Evolutionary conservation across 2,888 invertebrate species (phyloP).

Genomic region (Euzetes globulus): DNA sequence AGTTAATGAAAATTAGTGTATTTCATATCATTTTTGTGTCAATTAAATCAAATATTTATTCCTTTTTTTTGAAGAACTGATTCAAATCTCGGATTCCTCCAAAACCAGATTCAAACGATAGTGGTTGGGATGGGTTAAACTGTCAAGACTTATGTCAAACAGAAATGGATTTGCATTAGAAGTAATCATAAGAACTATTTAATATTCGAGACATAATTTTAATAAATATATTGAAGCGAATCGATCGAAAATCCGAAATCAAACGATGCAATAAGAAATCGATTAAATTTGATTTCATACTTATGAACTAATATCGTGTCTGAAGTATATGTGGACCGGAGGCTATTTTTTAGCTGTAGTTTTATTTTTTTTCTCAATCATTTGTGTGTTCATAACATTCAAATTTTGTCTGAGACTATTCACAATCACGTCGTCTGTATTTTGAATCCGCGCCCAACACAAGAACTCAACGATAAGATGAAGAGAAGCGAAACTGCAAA

Average conservation of each 20-base stretch:
- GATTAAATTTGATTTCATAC: background rate
- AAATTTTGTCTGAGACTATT: background rate
- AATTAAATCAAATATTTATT: too few relatives aligned
- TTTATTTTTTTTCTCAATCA: background rate
- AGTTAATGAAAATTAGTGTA: too few relatives aligned
- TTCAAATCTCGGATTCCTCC: too few relatives aligned
- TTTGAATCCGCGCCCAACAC: conserved; percentile 24
- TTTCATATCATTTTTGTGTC: too few relatives aligned
- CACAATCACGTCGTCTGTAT: background rate
- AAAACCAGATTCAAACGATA: too few relatives aligned
- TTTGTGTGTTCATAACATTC: background rate
- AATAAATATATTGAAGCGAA: background rate
- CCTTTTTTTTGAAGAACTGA: too few relatives aligned
- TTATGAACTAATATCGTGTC: background rate
- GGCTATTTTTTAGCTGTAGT: conserved; percentile 3
- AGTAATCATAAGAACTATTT: too few relatives aligned
- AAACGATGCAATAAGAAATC: background rate
- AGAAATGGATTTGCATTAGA: too few relatives aligned
- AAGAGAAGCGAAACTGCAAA: background rate
- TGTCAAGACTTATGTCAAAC: too few relatives aligned
- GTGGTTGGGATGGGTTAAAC: too few relatives aligned
- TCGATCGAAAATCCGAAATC: background rate
- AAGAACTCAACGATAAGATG: background rate
- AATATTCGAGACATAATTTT: too few relatives aligned
- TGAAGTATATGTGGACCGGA: background rate